Evolutionary conservation across 1,140 invertebrate species (phyloP), one percentile per base, ranked within the genome.

Genomic region (Tetranychus cinnabarinus): DNA sequence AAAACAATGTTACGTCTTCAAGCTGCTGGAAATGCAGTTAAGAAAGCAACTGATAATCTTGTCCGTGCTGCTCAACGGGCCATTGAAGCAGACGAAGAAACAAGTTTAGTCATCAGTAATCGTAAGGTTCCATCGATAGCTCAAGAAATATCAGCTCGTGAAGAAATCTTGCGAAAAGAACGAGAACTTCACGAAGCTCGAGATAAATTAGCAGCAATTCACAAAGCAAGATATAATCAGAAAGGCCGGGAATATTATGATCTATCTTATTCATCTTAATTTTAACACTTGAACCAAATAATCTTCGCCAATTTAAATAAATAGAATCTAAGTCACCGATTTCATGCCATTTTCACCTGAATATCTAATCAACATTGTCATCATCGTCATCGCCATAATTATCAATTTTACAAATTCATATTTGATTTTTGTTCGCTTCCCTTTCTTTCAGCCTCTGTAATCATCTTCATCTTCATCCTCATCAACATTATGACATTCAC

Each of bases 21-120:
- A 74, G 79, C 83, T 35, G 95, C 95, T 10, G 93, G 95, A 15
- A 95, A 95, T 71, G 89, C 91, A 13, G 93, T 98, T 1, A 97
- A 97, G 75, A 79, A 86, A 65, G 95, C 95, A 1, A 97, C 95
- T 0, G 93, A 98, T 72, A 93, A 92, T 74, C 73, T 98, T 63
- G 95, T 99, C 13, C 77, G 81, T 36, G 88, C 92, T 0, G 93
- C 93, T 0, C 83, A 93, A 67, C 86, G 95, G 70, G 86, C 88
- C 1, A 87, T 96, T 59, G 85, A 86, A 56, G 67, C 83, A 37
- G 88, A 93, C 67, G 91, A 96, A 67, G 91, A 96, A 68, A 75
- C 86, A 34, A 85, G 81, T 48, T 75, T 97, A 3, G 82, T 93
- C 52, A 78, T 97, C 33, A 91, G 93, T 69, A 82, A 84, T 54